Evolutionary conservation across 1,140 invertebrate genomes (phyloP), one percentile per base, ranked within the genome.

Genomic region (Pomacea maculata): DNA sequence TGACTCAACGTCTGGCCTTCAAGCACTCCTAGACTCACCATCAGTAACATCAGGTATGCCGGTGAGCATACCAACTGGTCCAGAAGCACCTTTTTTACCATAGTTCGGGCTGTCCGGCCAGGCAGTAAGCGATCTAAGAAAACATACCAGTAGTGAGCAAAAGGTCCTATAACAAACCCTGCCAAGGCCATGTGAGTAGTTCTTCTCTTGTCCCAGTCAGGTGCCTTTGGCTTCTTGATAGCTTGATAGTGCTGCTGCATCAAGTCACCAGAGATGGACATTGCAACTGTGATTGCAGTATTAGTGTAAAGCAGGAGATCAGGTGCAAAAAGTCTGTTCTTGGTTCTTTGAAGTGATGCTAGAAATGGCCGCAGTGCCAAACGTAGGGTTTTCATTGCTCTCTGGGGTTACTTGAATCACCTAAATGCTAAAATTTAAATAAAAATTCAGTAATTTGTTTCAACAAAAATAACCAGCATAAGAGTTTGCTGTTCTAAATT

Each of bases 61-160:
- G 97, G 97, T 9, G 96, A 97, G 88, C 96, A 96, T 82, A 98
- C 90, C 55, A 97, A 85, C 92, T 98, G 97, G 92, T 98, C 97
- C 19, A 97, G 88, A 17, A 97, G 55, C 55, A 98, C 94, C 92
- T 98, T 98, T 89, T 96, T 96, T 11, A 94, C 83, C 12, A 97
- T 94, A 86, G 94, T 93, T 64, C 91, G 90, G 64, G 96, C 88
- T 5, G 94, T 93, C 86, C 94, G 93, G 34, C 95, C 95, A 67
- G 95, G 94, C 29, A 96, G 90, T 87, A 91, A 92, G 77, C 91
- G 91, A 87, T 96, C 95, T 83, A 96, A 90, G 82, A 93, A 93
- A 74, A 93, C 92, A 87, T 97, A 97, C 96, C 96, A 96, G 89
- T 95, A 94, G 89, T 98, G 97, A 87, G 95, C 96, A 9, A 96